Percentiles rank a stretch among this genome's conserved stretches.
Evolutionary conservation across 2,113 vertebrate genomes (phyloP).

Genomic region (Salvelinus sp.): DNA sequence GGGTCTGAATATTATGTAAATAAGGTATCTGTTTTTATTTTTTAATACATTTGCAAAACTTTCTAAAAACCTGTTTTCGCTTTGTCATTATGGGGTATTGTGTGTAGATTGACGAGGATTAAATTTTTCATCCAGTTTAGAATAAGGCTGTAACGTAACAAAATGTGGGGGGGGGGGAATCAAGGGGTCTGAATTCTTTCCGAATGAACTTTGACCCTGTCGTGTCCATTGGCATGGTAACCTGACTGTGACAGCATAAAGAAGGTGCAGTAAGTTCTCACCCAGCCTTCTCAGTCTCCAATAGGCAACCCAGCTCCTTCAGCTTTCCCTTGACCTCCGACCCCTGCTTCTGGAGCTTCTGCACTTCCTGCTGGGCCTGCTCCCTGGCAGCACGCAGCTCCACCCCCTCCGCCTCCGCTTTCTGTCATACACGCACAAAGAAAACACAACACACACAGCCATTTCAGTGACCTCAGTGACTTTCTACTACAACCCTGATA

Average conservation of each 20-base stretch:
- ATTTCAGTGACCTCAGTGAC: neutral
- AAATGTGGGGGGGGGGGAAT: no score
- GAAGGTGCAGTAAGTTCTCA: conserved; percentile 62
- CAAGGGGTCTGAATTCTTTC: no score
- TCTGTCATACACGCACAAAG: conserved; percentile 70
- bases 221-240: neutral
- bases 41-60: no score
- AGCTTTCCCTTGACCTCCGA: conserved; percentile 76
- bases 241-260: no score
- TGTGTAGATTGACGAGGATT: no score
- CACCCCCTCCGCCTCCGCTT: conserved; percentile 82
- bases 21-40: no score
- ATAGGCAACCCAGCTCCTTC: conserved; percentile 78
- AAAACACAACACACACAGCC: conserved; percentile 1
- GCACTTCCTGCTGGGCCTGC: conserved; percentile 79
- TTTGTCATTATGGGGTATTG: no score
- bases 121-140: no score
- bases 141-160: no score
- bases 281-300: conserved; percentile 83
- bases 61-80: no score
- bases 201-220: neutral
- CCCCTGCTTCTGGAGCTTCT: conserved; percentile 78
- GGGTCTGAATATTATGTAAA: no score
- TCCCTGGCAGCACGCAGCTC: conserved; percentile 81
- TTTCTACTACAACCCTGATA: neutral